Conservation (phyloP, 2,888 invertebrate genomes). For the Cheilosia impressa region DNA sequence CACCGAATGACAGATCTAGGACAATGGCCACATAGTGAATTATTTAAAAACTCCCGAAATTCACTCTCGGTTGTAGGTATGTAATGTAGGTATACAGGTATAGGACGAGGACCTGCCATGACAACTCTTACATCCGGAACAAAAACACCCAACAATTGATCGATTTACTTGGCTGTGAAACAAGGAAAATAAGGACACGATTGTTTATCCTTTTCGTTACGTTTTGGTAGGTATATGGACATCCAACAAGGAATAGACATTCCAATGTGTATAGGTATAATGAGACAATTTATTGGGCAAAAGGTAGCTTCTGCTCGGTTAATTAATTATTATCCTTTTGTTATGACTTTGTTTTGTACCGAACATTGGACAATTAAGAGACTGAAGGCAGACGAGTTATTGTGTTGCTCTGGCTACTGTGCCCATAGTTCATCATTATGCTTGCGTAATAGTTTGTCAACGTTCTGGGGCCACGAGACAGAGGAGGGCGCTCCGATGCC, state of each 20-base stretch:
- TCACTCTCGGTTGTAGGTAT: constrained; percentile 31
- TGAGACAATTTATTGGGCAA: constrained; percentile 69
- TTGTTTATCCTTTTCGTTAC: constrained; percentile 7
- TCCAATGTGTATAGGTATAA: constrained; percentile 28
- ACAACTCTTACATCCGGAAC: constrained; percentile 19
- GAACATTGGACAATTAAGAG: constrained; percentile 54
- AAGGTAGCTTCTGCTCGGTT: constrained; percentile 70
- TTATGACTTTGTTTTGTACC: constrained; percentile 69
- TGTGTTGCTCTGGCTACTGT: constrained; percentile 39
- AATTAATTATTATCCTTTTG: constrained; percentile 75
- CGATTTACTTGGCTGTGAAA: constrained; percentile 57
- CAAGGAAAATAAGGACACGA: constrained; percentile 49
- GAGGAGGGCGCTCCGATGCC: background rate
- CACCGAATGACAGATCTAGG: constrained; percentile 57
- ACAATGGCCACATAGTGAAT: constrained; percentile 59
- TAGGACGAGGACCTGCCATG: constrained; percentile 3
- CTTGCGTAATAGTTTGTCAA: constrained; percentile 73
- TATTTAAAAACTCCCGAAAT: constrained; percentile 69
- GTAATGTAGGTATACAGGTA: background rate
- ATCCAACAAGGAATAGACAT: background rate
- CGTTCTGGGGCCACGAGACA: background rate
- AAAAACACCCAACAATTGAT: constrained; percentile 50
- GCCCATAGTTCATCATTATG: constrained; percentile 44
- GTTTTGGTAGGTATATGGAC: background rate
- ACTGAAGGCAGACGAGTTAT: constrained; percentile 42